Evolutionary conservation across 1,140 invertebrate genomes (phyloP).

Genomic region (Heliconius hewitsoni): DNA sequence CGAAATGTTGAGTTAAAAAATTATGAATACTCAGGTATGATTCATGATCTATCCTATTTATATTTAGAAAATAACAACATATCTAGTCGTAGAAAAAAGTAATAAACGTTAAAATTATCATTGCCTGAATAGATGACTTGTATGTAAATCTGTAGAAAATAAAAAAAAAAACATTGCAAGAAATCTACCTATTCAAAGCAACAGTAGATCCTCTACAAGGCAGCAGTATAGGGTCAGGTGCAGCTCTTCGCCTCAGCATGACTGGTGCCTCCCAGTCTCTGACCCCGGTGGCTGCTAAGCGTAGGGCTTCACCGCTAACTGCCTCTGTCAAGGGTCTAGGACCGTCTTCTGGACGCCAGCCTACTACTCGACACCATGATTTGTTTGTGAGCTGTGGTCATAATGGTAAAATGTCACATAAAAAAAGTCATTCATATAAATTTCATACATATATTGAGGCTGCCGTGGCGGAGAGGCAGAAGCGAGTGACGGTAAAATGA

Average conservation of each 20-base stretch:
- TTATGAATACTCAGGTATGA: no score
- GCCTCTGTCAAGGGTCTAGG: conserved; percentile 85
- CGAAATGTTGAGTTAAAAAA: no score
- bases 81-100: no score
- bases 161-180: not conserved
- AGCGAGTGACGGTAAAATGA: no score
- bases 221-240: conserved; percentile 88
- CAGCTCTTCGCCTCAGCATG: conserved; percentile 89
- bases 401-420: conserved; percentile 3
- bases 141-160: no score
- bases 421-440: no score
- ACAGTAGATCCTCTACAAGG: conserved; percentile 89
- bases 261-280: conserved; percentile 94
- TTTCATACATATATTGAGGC: no score
- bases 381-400: conserved; percentile 89
- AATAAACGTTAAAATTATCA: no score
- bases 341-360: conserved; percentile 89
- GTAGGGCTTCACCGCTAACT: conserved; percentile 72
- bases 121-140: no score
- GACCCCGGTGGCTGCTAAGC: conserved; percentile 85
- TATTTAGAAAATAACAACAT: not conserved
- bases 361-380: conserved; percentile 88
- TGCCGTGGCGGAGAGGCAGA: no score
- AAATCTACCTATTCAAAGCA: conserved; percentile 64
- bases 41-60: no score